Percentiles rank a stretch among this genome's conserved stretches.
Evolutionary conservation across 1,140 invertebrate species (phyloP).

Genomic region (Diabrotica undecimpunctata): DNA sequence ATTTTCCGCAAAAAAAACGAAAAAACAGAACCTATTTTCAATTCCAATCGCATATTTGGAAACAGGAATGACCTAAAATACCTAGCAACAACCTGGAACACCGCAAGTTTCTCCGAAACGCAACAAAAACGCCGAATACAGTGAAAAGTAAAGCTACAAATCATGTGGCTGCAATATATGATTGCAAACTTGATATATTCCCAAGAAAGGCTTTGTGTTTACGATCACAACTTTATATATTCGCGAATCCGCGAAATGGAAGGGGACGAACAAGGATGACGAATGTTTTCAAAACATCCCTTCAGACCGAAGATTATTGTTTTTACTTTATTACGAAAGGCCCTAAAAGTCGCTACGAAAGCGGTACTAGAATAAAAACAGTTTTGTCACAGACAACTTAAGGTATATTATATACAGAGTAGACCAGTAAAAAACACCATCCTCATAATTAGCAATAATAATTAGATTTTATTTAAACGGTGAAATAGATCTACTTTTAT

Average conservation of each 20-base stretch:
- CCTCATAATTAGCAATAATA: no score
- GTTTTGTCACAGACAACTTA: no score
- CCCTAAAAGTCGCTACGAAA: no score
- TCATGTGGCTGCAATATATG: slow-evolving; percentile 38
- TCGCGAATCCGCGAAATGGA: slow-evolving; percentile 28
- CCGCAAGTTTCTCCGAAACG: slow-evolving; percentile 17
- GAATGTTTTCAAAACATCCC: not conserved
- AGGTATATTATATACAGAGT: no score
- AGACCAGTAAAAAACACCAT: no score
- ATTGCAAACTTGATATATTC: slow-evolving; percentile 36
- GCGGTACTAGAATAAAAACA: no score
- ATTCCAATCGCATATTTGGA: no score
- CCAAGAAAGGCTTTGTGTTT: slow-evolving; percentile 36
- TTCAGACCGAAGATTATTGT: not conserved
- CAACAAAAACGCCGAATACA: slow-evolving; percentile 34
- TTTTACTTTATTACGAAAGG: not conserved
- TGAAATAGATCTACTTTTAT: no score
- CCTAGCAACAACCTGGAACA: not conserved
- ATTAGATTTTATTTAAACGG: no score
- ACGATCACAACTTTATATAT: slow-evolving; percentile 33
- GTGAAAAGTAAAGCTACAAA: slow-evolving; percentile 41
- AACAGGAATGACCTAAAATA: no score
- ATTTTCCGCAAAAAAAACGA: no score
- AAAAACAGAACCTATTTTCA: no score
- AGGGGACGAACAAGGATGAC: not conserved